Percentiles rank a stretch among this genome's conserved stretches.
phyloP scores from a whole-genome alignment of 2,888 invertebrate species.

The Tinea pellionella region DNA sequence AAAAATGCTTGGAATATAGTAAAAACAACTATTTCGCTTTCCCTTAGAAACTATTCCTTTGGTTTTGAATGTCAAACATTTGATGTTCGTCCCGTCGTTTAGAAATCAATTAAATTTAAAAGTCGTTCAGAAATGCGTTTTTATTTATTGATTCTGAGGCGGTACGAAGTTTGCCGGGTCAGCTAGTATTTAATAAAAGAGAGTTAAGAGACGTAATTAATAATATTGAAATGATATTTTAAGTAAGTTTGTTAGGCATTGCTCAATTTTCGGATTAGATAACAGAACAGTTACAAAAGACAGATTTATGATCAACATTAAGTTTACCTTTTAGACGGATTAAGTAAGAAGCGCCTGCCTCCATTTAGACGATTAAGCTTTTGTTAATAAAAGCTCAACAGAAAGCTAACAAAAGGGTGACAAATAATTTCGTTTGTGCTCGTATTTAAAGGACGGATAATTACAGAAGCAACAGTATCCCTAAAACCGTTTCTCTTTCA shows the following conservation, averaged over 20 bases:
- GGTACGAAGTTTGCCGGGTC: no score
- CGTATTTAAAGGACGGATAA: background rate
- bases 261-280: constrained; percentile 11
- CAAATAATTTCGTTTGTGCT: constrained; percentile 9
- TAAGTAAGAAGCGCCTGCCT: constrained; percentile 38
- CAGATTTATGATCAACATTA: constrained; percentile 41
- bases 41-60: no score
- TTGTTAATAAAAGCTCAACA: constrained; percentile 48
- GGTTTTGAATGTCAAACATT: no score
- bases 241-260: background rate
- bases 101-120: no score
- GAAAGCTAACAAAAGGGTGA: constrained; percentile 43
- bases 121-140: no score
- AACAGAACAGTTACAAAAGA: constrained; percentile 22
- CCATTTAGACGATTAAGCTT: constrained; percentile 56
- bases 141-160: no score
- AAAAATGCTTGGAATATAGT: no score
- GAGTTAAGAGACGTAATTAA: no score
- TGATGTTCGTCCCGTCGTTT: no score
- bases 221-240: background rate
- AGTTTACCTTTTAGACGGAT: constrained; percentile 46
- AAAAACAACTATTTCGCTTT: no score
- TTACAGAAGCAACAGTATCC: background rate
- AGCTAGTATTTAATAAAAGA: no score
- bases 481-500: background rate